Conservation (phyloP, 2,888 invertebrate genomes). For the Chromoteleia sp. region DNA sequence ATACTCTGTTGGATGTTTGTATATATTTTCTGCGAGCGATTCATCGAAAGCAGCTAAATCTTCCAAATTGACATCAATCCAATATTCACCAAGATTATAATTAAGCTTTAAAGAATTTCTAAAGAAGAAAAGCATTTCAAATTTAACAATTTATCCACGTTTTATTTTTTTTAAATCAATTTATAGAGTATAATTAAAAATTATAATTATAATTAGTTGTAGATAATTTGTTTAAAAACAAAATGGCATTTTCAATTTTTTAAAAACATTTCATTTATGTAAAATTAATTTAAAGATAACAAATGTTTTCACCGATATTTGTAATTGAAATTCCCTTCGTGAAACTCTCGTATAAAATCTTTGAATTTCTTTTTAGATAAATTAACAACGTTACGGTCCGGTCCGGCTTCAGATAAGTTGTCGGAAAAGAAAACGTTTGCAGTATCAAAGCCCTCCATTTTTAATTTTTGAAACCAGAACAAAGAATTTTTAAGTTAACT, state of each 20-base stretch:
- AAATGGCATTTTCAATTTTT: too few species aligned
- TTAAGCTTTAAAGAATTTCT: conserved; percentile 97
- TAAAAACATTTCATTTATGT: too few species aligned
- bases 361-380: conserved; percentile 95
- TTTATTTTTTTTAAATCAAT: too few species aligned
- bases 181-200: background rate
- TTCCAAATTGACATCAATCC: conserved; percentile 96
- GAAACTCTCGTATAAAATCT: conserved; percentile 97
- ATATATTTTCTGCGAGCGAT: conserved; percentile 94
- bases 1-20: conserved; percentile 96
- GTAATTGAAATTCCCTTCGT: conserved; percentile 97
- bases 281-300: conserved; percentile 3
- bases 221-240: too few species aligned
- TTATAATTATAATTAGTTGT: too few species aligned
- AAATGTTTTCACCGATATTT: conserved; percentile 92
- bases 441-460: conserved; percentile 34
- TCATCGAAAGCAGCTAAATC: conserved; percentile 98
- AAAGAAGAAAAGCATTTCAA: conserved; percentile 49
- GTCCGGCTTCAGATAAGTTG: conserved; percentile 10
- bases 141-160: conserved; percentile 13
- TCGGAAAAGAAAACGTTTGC: conserved; percentile 18
- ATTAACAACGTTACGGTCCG: background rate
- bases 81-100: conserved; percentile 95
- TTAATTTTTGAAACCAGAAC: too few species aligned
- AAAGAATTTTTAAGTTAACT: too few species aligned